Base-by-base conservation (phyloP, 2,888 invertebrate genomes). In the Myopa testacea region DNA sequence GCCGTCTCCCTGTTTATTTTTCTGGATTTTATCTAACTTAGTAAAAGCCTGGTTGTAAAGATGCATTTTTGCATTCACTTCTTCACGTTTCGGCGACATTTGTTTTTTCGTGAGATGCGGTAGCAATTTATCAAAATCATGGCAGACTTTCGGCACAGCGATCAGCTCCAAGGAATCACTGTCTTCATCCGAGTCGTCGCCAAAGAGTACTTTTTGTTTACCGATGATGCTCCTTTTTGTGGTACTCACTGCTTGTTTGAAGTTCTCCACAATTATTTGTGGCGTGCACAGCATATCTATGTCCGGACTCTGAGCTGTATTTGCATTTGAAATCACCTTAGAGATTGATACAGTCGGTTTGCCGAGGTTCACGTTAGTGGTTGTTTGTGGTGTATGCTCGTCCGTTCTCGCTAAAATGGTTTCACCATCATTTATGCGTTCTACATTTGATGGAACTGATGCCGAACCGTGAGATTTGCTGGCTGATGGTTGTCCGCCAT, bases 211-310 rank as follows among this genome's bases (percentile, higher is more conserved):
- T 62, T 65, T 79, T n/a, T 78, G 79, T 73, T 80, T 80, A 7
- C n/a, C 70, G 2, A 78, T 63, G 37, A 78, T 65, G 52, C 78
- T 76, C 38, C 37, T 55, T 19, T 72, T 78, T 68, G 40, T 69
- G 7, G 79, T 74, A 4, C 67, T 78, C 3, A 78, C 72, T 0
- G 75, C 14, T 45, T 73, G 62, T 6, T 60, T 52, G 10, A 82
- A 76, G 19, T 80, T 80, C 12, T 82, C 82, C 40, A 63, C 70
- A 19, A 83, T 79, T 12, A 82, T 62, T 69, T 81, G 80, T 10
- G 83, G 83, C 12, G 83, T 83, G 50, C 83, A 83, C 78, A 82
- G 73, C 65, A 81, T 55, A 68, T 81, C 81, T 40, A 80, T 62
- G 26, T 82, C 82, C 0, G 76, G 67, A 60, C 81, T 80, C 2